Percentiles rank a stretch among this genome's conserved stretches.
Evolutionary conservation across 2,113 vertebrate genomes (phyloP).

Genomic region (Leucopsar rothschildi): DNA sequence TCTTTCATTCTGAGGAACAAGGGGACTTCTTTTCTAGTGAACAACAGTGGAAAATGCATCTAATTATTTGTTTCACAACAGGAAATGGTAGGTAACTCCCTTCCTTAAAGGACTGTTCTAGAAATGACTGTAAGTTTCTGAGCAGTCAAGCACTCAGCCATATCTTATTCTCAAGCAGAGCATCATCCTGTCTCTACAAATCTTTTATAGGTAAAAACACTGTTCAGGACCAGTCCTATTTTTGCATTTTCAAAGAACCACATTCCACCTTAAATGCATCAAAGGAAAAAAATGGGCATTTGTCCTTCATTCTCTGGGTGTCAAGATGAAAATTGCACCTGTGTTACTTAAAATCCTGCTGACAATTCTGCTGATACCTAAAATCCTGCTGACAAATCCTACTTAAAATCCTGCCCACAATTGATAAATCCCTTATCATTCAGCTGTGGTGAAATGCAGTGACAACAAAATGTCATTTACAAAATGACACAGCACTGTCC

Average conservation of each 20-base stretch:
- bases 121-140: neutral
- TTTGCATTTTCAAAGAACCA: neutral
- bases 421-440: neutral
- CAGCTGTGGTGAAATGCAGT: neutral
- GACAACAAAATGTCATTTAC: neutral
- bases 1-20: neutral
- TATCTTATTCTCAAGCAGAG: neutral
- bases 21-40: neutral
- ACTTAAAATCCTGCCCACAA: neutral
- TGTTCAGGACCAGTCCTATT: neutral
- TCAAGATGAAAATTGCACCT: neutral
- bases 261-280: neutral
- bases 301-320: neutral
- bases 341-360: neutral
- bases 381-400: neutral
- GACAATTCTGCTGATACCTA: neutral
- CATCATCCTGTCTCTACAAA: neutral
- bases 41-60: neutral
- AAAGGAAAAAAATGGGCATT: neutral
- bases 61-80: neutral
- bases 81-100: neutral
- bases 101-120: neutral
- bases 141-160: neutral
- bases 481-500: neutral
- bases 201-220: neutral